Evolutionary conservation across 2,888 invertebrate genomes (phyloP).

Genomic region (Eupithecia subfuscata): DNA sequence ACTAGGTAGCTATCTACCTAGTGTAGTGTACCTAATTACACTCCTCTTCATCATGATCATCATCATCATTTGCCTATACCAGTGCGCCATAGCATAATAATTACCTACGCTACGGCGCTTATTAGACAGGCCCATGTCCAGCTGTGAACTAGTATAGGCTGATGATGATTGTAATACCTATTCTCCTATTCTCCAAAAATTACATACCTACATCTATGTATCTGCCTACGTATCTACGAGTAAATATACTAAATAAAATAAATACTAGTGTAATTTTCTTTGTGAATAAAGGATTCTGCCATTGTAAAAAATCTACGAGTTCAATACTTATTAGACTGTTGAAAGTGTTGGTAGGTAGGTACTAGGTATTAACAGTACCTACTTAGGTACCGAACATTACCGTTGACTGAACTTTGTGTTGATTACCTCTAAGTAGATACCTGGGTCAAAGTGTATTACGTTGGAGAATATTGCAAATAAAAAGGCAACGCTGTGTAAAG

Average conservation of each 20-base stretch:
- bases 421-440: not conserved
- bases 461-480: slow-evolving; percentile 4
- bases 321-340: too few species aligned
- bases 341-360: too few species aligned
- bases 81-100: not conserved
- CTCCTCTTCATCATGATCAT: not conserved
- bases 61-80: not conserved
- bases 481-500: not conserved
- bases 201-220: too few species aligned
- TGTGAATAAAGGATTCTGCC: too few species aligned
- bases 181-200: too few species aligned
- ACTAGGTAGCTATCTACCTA: not conserved
- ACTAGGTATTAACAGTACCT: too few species aligned
- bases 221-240: too few species aligned
- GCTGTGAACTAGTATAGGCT: not conserved
- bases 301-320: too few species aligned
- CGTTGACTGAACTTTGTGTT: not conserved
- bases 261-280: too few species aligned
- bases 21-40: not conserved
- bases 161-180: not conserved
- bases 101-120: too few species aligned
- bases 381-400: not conserved
- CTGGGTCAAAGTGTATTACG: not conserved
- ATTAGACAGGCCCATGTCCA: not conserved
- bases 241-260: too few species aligned